Evolutionary conservation across 1,140 invertebrate genomes (phyloP).

Genomic region (Popillia japonica): DNA sequence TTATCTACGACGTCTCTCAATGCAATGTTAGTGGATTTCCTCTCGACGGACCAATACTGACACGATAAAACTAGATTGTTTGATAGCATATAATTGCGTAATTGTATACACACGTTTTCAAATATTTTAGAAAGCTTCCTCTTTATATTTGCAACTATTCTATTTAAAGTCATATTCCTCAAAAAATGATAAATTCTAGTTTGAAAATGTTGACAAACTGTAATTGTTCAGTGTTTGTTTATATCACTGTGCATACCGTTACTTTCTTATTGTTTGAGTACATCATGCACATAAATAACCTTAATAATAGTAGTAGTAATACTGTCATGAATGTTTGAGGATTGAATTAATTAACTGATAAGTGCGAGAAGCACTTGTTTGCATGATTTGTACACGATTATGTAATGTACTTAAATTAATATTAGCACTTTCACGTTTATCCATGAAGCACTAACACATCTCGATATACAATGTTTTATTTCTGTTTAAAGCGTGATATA

Average conservation of each 20-base stretch:
- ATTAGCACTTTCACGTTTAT: neutral
- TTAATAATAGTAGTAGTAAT: neutral
- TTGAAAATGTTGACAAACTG: no score
- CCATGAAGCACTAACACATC: neutral
- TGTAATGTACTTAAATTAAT: neutral
- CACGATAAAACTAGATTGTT: no score
- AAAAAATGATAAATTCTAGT: no score
- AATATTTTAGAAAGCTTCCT: no score
- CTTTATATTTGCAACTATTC: no score
- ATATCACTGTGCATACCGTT: neutral
- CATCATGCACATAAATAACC: neutral
- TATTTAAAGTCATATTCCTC: no score
- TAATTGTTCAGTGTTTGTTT: neutral
- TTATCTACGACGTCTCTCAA: no score
- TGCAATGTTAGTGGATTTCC: no score
- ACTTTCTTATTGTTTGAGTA: neutral
- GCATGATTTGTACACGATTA: neutral
- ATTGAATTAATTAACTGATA: neutral
- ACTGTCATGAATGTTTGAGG: neutral
- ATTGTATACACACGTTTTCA: no score
- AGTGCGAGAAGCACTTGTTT: conserved; percentile 1
- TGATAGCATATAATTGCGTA: no score
- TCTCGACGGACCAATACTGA: no score
- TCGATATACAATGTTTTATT: neutral
- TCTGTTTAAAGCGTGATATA: neutral